Evolutionary conservation across 1,140 invertebrate genomes (phyloP).

Genomic region (Heliconius nattereri): DNA sequence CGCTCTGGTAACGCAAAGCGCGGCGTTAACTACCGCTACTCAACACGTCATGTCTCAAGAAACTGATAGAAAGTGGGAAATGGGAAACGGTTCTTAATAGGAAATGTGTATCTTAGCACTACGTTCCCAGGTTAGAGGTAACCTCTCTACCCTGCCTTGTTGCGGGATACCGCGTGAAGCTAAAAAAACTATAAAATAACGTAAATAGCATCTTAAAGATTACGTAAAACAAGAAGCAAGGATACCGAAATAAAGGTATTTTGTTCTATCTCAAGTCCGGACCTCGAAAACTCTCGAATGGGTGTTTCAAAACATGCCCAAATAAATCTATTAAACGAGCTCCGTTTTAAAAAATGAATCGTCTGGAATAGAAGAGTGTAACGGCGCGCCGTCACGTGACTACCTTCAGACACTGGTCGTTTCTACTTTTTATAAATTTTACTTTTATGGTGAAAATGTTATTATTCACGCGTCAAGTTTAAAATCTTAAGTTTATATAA

Average conservation of each 20-base stretch:
- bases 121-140: too few species aligned
- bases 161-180: too few species aligned
- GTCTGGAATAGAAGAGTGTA: background rate
- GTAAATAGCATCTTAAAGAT: background rate
- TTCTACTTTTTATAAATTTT: background rate
- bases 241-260: background rate
- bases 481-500: background rate
- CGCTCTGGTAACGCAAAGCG: too few species aligned
- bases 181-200: background rate
- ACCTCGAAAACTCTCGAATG: background rate
- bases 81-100: too few species aligned
- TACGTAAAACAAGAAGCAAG: background rate
- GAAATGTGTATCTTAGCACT: too few species aligned
- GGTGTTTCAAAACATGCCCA: background rate
- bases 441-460: too few species aligned
- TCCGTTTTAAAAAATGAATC: background rate
- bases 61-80: too few species aligned
- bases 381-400: background rate
- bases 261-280: background rate
- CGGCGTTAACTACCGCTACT: too few species aligned
- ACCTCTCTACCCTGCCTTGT: too few species aligned
- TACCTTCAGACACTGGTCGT: background rate
- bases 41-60: too few species aligned
- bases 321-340: conserved; percentile 5
- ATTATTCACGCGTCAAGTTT: too few species aligned